Base-by-base conservation (phyloP, 2,888 invertebrate genomes). In the Gymnosoma rotundatum region DNA sequence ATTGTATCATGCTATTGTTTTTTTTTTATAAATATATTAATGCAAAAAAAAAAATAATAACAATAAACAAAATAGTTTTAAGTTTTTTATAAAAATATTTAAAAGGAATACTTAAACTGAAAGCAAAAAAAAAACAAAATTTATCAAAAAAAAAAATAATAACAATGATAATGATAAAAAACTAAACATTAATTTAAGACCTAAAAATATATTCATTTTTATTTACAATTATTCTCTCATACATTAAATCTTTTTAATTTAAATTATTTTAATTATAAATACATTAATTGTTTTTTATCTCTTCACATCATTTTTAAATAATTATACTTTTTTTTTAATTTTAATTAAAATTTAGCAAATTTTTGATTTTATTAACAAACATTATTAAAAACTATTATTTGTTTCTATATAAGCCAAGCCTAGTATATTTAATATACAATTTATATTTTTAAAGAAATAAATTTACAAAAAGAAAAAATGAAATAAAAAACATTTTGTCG, bases 341-440 rank as follows among this genome's bases (percentile, higher is more conserved):
- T 75, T 70, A 75, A 70, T 70, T 82, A 66, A 76, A 75, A 64
- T 82, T 75, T 82, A 82, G 81, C 81, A 82, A 82, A 82, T 82
- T 82, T 82, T 80, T 82, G 36, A 75, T 70, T 79, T 70, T 70
- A 70, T 48, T 80, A 76, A 70, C 32, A 48, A 64, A 61, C 18
- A 61, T 70, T 75, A 21, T 73, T 73, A 73, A 45, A 75, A 60
- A 50, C 25, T 73, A 69, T 66, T 42, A 50, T 66, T 79, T 42
- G 42, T 58, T 66, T 79, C 60, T 79, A 21, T 66, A 75, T 84
- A 81, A 84, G 81, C 73, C 80, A 84, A 84, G 84, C 78, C 63
- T 78, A 84, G 84, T 84, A 84, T 84, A 81, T 84, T 78, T 78
- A 84, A 84, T 84, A 84, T 84, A 84, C 84, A 80, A 64, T 78